Base-by-base conservation (phyloP, 2,113 vertebrate genomes). In the Perca schrenkii region DNA sequence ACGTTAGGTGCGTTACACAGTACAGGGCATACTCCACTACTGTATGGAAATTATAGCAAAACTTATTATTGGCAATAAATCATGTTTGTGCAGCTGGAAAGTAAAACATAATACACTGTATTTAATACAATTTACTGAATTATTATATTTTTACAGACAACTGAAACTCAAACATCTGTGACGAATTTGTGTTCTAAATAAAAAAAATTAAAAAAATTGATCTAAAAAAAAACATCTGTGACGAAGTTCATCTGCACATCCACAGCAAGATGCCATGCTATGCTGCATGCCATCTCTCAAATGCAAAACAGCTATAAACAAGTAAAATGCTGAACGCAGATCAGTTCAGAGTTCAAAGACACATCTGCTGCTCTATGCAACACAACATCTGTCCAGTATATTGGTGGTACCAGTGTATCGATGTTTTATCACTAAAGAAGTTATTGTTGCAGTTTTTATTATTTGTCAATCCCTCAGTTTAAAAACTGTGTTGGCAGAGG, bases 401-500 rank as follows among this genome's bases (percentile, higher is more conserved):
- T 11, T 17, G 21, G 31, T 56, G 21, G 31, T 56, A 19, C 2
- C 28, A 13, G 40, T 46, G 66, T 46, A 50, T 34, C 3, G 21
- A 36, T n/a, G 28, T 28, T 40, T 31, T 3, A 28, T 28, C 5
- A 53, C n/a, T 47, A 57, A 28, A 62, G 22, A 19, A 12, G 6
- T 13, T 21, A 11, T 4, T 0, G 0, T 17, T 21, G 16, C 36
- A 58, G 62, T 43, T 50, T 65, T 34, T 4, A 56, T 72, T 66
- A 63, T 36, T 47, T 12, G 11, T 74, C 49, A 43, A 17, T 63
- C 22, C 40, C 11, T 56, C 1, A 6, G 43, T 52, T 7, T 74
- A 52, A 70, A 63, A 52, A 58, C 17, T 49, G 8, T 46, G 34
- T 36, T 75, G 80, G 68, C 79, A n/a, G 64, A 72, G 56, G 61